phyloP scores from a whole-genome alignment of 2,113 vertebrate genomes.

The Equus quagga region DNA sequence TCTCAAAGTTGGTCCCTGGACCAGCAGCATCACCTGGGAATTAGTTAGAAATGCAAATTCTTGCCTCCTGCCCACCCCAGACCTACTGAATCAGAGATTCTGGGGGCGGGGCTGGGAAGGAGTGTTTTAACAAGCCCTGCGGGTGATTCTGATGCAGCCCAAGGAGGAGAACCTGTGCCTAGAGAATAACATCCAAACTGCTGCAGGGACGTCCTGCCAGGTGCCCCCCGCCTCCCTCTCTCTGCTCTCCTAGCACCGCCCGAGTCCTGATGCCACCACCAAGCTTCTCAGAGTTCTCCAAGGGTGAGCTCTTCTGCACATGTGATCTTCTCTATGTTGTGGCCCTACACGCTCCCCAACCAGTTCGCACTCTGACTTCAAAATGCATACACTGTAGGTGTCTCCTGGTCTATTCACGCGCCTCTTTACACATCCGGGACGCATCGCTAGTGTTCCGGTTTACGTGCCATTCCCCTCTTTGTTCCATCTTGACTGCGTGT shows the following conservation, averaged over 20 bases:
- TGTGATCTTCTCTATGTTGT: background rate
- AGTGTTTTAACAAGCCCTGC: background rate
- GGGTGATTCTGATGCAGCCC: background rate
- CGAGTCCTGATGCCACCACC: background rate
- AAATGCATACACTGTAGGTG: background rate
- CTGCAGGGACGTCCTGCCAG: background rate
- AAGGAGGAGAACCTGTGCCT: background rate
- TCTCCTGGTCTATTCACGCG: background rate
- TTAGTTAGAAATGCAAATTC: background rate
- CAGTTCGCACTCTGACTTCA: background rate
- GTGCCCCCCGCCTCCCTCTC: background rate
- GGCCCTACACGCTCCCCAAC: background rate
- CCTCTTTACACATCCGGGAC: background rate
- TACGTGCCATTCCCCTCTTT: background rate
- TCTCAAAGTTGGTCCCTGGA: background rate
- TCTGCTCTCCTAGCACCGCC: background rate
- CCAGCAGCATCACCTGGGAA: background rate
- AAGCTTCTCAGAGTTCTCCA: background rate
- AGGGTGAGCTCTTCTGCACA: background rate
- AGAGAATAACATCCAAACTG: background rate
- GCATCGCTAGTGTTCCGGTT: background rate
- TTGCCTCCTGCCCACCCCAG: background rate
- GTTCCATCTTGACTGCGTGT: background rate
- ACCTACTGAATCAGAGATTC: background rate
- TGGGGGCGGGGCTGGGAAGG: fast-evolving